Base-by-base conservation (phyloP, 2,888 invertebrate genomes). In the Osedax fenrisi region DNA sequence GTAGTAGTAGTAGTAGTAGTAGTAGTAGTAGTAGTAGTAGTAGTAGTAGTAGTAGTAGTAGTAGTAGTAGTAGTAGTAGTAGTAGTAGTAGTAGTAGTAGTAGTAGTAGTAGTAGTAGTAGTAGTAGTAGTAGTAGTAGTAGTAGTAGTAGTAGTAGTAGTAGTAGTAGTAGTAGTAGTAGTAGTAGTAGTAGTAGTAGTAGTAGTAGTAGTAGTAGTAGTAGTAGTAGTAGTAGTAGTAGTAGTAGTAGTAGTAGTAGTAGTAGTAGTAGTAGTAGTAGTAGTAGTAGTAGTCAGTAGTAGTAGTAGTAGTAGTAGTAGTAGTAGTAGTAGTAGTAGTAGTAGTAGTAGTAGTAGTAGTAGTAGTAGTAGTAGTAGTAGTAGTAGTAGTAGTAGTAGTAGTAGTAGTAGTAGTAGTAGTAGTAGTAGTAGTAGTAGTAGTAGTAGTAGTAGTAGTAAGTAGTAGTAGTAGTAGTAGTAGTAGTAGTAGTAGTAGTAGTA, bases 281-380 rank as follows among this genome's bases (percentile, higher is more conserved):
- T 76, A 76, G 75, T 76, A 76, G 76, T 76, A 76, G 76, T 76
- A 76, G 76, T 76, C 72, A 76, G 76, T 76, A 76, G 76, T 76
- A 76, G 76, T 76, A 76, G 76, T 76, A 76, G 76, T 76, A 76
- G 76, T 76, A 76, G 76, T 76, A 76, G 76, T 76, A 76, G 76
- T 76, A 76, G 75, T 75, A 64, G 76, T 76, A 76, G 75, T 72
- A 76, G 76, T 76, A 76, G 76, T 76, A 76, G 75, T 75, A 64
- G 76, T 72, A 76, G 76, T 76, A 76, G 76, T 76, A 76, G 76
- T 76, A 76, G 75, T 75, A 64, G 76, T 72, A 76, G 76, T 72
- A 76, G 76, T 76, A 76, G 76, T 76, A 76, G 75, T 62, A 26
- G 76, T 76, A 76, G 76, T 76, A 76, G 76, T 76, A 76, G 76